These are phyloP conservation scores for Anguilla megastoma DNA, from an alignment of 2,797 vertebrate species.

Conservation along the genomic window DNA sequence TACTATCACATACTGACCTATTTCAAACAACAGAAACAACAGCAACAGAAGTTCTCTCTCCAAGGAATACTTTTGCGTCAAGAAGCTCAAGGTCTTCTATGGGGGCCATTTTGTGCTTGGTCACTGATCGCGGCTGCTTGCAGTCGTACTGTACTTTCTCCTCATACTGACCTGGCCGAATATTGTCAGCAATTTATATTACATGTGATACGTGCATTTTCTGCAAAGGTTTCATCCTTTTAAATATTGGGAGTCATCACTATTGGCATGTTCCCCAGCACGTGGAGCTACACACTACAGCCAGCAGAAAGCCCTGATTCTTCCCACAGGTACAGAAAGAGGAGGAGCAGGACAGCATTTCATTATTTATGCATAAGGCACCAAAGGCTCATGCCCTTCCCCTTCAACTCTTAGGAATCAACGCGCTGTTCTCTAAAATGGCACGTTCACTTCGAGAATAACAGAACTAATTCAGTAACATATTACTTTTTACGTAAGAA, in stretches of 20 bases:
- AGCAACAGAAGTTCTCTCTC: not conserved
- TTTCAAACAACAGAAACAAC: not conserved
- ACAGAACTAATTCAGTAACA: not conserved
- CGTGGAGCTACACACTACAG: not conserved
- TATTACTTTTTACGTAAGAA: not conserved
- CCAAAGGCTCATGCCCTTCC: not conserved
- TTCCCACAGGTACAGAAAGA: not conserved
- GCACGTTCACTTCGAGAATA: not conserved
- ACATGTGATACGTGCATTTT: not conserved
- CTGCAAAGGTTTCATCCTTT: not conserved
- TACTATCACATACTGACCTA: not conserved
- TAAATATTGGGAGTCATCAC: not conserved
- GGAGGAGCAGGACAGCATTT: too few species aligned
- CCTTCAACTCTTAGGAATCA: not conserved
- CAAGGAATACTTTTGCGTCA: not conserved
- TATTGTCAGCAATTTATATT: not conserved
- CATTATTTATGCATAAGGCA: too few species aligned
- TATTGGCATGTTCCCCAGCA: not conserved
- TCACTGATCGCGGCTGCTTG: not conserved
- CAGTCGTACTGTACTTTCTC: not conserved
- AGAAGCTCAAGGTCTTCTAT: conserved; percentile 1
- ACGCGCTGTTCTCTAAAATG: not conserved
- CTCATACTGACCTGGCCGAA: not conserved
- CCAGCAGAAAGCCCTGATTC: not conserved
- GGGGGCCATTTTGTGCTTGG: not conserved